Evolutionary conservation across 1,140 invertebrate species (phyloP).

Genomic region (Euschistus heros): DNA sequence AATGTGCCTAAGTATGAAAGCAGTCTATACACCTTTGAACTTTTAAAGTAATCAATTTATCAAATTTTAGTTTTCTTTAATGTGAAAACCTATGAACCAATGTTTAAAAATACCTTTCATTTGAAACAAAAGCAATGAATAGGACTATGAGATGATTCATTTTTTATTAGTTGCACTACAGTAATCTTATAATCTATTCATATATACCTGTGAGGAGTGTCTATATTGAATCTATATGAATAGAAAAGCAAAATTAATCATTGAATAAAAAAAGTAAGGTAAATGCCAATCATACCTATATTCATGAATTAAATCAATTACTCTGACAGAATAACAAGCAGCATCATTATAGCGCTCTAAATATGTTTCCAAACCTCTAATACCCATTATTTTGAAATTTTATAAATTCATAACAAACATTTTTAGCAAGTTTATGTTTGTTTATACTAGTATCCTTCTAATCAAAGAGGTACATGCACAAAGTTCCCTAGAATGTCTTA

Average conservation of each 20-base stretch:
- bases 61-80: no score
- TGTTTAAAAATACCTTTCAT: no score
- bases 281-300: background rate
- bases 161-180: background rate
- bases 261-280: background rate
- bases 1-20: no score
- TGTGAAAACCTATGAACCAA: no score
- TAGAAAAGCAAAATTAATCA: background rate
- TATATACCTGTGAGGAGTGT: background rate
- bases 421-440: no score
- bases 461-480: no score
- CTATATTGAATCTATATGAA: background rate
- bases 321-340: slow-evolving; percentile 5
- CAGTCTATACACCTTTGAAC: no score
- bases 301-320: background rate
- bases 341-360: background rate
- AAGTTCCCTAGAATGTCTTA: no score
- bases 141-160: background rate
- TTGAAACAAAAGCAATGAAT: background rate
- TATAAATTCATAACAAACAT: no score
- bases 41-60: no score
- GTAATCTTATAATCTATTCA: background rate
- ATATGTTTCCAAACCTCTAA: slow-evolving; percentile 15
- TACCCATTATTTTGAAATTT: background rate
- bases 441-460: no score